Conservation (phyloP, 2,888 invertebrate genomes). For the Pristionchus arcanus region DNA sequence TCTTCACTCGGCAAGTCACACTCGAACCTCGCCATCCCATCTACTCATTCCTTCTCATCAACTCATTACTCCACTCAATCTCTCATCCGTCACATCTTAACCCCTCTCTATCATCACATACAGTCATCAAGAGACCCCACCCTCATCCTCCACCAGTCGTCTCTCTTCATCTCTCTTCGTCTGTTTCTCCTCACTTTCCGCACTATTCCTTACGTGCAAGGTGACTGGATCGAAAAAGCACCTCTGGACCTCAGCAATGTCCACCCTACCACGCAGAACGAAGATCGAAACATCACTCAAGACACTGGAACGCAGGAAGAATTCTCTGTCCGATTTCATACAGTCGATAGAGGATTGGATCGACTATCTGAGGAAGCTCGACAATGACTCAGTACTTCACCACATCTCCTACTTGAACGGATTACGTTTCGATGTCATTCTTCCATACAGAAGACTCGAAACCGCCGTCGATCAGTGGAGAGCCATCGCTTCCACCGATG, state of each 20-base stretch:
- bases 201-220: not conserved
- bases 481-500: not conserved
- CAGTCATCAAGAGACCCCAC: not conserved
- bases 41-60: not conserved
- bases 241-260: not conserved
- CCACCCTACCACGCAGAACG: not conserved
- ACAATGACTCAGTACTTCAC: not conserved
- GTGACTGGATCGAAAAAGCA: slow-evolving; percentile 15
- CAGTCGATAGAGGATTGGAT: not conserved
- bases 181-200: too few relatives aligned
- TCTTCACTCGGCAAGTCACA: not conserved
- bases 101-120: not conserved
- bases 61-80: not conserved
- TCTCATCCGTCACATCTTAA: not conserved
- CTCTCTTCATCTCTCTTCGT: not conserved
- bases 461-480: not conserved
- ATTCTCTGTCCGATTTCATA: not conserved
- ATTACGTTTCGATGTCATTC: not conserved
- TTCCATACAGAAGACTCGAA: not conserved
- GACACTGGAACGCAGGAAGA: not conserved
- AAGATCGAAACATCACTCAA: not conserved
- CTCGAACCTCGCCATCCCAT: not conserved
- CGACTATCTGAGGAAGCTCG: not conserved
- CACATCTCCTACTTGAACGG: not conserved
- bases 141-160: not conserved